Conservation (phyloP, 2,888 invertebrate species). For the Adela reaumurella region DNA sequence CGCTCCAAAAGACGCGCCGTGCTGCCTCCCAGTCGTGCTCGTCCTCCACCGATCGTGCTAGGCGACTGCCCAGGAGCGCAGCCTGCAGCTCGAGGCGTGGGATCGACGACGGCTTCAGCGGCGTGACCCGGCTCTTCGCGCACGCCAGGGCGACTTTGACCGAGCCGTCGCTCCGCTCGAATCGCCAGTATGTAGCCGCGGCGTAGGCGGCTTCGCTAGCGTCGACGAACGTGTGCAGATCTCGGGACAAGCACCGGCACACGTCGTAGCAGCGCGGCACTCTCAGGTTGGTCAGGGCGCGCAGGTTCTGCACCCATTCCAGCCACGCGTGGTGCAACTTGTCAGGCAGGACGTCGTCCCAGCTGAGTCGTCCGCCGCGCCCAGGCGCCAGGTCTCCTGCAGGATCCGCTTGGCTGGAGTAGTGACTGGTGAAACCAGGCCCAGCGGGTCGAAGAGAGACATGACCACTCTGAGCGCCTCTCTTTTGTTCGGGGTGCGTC, state of each 20-base stretch:
- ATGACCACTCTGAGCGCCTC: background rate
- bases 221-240: constrained; percentile 4
- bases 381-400: constrained; percentile 4
- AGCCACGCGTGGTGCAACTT: background rate
- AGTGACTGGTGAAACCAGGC: constrained; percentile 4
- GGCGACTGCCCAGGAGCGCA: constrained; percentile 5
- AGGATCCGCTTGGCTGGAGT: constrained; percentile 3
- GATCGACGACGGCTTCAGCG: constrained; percentile 7
- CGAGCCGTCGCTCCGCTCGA: background rate
- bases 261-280: constrained; percentile 5
- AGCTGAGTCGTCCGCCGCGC: too few relatives aligned
- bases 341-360: constrained; percentile 11
- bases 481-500: background rate
- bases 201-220: constrained; percentile 4
- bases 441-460: constrained; percentile 1
- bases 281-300: constrained; percentile 8
- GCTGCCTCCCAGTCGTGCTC: constrained; percentile 2
- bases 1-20: constrained; percentile 6
- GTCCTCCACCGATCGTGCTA: constrained; percentile 4
- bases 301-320: constrained; percentile 3
- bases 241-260: constrained; percentile 7
- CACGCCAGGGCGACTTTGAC: constrained; percentile 3
- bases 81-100: constrained; percentile 10
- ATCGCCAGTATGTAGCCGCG: background rate
- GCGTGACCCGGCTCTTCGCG: constrained; percentile 7